A percentile compares a stretch with the other conserved stretches of the same genome.
Conservation (phyloP, 1,140 invertebrate genomes). For the Aphidius gifuensis region DNA sequence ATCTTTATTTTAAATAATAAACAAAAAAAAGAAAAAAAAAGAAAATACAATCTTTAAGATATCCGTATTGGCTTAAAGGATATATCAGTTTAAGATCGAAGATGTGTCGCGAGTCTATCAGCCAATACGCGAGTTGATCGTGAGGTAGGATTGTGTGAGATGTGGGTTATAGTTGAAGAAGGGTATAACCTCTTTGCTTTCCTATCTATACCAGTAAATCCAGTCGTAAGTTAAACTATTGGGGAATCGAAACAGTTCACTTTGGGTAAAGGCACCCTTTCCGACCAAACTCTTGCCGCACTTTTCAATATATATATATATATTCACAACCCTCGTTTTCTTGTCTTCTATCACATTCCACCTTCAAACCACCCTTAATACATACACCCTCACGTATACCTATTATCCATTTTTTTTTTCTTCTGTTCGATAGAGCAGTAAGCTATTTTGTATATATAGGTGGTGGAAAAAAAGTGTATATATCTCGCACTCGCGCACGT, state of each 20-base stretch:
- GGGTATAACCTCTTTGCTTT: constrained; percentile 17
- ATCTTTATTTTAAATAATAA: not conserved
- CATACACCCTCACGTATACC: not conserved
- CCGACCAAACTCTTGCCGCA: constrained; percentile 7
- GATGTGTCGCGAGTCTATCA: constrained; percentile 48
- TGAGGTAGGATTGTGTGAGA: not conserved
- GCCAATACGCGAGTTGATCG: constrained; percentile 32
- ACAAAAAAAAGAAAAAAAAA: too few species aligned
- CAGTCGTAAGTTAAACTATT: constrained; percentile 56
- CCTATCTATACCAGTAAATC: constrained; percentile 55
- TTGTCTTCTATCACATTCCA: constrained; percentile 10
- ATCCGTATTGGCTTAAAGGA: too few species aligned
- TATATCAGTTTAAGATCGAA: constrained; percentile 32
- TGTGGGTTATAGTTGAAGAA: constrained; percentile 7
- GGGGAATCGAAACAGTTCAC: constrained; percentile 45
- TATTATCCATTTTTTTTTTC: not conserved
- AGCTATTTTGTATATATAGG: too few species aligned
- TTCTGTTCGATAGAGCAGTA: too few species aligned
- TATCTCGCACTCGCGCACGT: constrained; percentile 1
- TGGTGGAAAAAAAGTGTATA: constrained; percentile 4
- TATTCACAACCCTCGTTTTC: constrained; percentile 8
- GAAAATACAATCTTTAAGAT: too few species aligned
- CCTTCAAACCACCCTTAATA: not conserved
- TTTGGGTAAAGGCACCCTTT: constrained; percentile 10
- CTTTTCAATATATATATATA: constrained; percentile 1